These are phyloP conservation scores for Clarias laeviceps DNA, from an alignment of 2,797 vertebrate genomes.

Conservation along the genomic window DNA sequence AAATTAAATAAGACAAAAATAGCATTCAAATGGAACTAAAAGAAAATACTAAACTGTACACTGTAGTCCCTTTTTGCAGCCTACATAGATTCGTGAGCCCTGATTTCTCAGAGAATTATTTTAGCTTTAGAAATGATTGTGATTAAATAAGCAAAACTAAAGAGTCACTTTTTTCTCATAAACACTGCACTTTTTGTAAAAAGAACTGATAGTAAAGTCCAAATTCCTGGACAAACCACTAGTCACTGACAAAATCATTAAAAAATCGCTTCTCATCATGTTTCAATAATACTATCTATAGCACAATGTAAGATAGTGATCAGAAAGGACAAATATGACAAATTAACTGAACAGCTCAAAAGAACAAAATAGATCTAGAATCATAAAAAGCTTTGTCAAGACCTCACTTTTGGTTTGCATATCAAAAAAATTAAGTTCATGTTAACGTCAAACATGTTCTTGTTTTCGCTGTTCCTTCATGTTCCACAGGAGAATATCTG, in stretches of 20 bases:
- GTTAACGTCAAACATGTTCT: conserved; percentile 43
- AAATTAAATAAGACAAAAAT: conserved; percentile 81
- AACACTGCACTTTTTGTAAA: neutral
- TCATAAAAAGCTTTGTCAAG: conserved; percentile 56
- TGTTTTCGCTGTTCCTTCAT: conserved; percentile 32
- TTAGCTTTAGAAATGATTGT: conserved; percentile 28
- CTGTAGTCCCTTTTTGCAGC: conserved; percentile 37
- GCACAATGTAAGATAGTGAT: conserved; percentile 28
- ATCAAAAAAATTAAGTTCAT: conserved; percentile 62
- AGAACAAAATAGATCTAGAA: conserved; percentile 45
- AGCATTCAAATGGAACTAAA: conserved; percentile 58
- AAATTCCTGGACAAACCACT: conserved; percentile 19
- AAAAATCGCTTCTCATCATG: neutral
- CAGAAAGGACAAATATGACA: conserved; percentile 39
- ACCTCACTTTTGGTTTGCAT: conserved; percentile 58
- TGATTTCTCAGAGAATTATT: conserved; percentile 35
- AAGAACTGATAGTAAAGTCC: conserved; percentile 22
- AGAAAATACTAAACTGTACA: conserved; percentile 44
- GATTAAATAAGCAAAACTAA: conserved; percentile 35
- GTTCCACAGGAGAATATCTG: conserved; percentile 38
- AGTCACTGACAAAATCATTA: conserved; percentile 17
- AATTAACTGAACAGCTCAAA: conserved; percentile 14
- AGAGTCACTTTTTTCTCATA: conserved; percentile 8
- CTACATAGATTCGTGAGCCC: conserved; percentile 11
- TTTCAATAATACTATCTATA: conserved; percentile 23